A percentile compares a stretch with the other conserved stretches of the same genome.
These are phyloP conservation scores for Orchesella cincta DNA, from an alignment of 1,140 invertebrate species.

Conservation along the genomic window DNA sequence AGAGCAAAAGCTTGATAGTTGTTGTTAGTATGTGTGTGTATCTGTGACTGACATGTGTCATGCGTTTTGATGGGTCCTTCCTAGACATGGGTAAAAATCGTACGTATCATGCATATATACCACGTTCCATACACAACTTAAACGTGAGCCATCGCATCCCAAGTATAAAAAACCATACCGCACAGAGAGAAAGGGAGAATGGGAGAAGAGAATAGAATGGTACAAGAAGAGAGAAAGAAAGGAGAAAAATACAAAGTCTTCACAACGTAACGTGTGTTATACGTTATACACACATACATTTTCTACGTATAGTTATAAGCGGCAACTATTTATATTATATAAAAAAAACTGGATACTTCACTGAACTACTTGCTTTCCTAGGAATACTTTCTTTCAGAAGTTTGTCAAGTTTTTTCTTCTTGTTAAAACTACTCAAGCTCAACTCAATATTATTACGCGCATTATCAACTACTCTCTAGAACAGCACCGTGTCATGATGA, in stretches of 20 bases:
- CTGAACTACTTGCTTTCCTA: neutral
- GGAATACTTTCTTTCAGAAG: neutral
- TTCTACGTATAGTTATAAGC: too few species aligned
- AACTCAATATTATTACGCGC: too few species aligned
- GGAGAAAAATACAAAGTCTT: too few species aligned
- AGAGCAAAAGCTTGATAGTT: conserved; percentile 4
- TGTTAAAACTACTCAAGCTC: neutral
- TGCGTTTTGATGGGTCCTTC: conserved; percentile 28
- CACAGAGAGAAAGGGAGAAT: neutral
- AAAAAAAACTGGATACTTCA: neutral
- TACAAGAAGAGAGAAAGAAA: neutral
- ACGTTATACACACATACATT: too few species aligned
- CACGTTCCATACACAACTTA: neutral
- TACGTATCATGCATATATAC: neutral
- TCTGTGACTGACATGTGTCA: conserved; percentile 51
- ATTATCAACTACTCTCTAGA: too few species aligned
- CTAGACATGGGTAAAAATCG: conserved; percentile 20
- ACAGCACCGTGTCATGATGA: too few species aligned
- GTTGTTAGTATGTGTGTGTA: conserved; percentile 37
- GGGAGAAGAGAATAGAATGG: neutral
- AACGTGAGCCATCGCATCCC: neutral
- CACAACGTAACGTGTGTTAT: too few species aligned
- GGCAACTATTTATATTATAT: too few species aligned
- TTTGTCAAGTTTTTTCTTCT: neutral
- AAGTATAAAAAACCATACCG: neutral